phyloP scores from a whole-genome alignment of 2,797 vertebrate species.

The Perodicticus potto region DNA sequence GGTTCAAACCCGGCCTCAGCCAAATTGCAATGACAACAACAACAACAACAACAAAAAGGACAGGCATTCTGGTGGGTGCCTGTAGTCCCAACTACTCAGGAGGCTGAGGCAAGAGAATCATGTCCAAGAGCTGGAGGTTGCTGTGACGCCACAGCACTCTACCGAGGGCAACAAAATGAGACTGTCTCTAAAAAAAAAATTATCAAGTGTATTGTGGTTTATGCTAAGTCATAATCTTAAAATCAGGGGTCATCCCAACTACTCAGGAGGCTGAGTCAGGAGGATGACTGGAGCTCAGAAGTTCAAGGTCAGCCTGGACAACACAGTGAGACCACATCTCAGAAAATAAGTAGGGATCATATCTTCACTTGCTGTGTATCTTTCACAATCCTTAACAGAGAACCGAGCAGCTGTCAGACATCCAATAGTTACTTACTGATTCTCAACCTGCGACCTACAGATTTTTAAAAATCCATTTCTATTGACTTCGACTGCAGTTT shows the following conservation, averaged over 20 bases:
- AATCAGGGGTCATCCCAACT: not conserved
- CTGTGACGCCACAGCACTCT: too few relatives aligned
- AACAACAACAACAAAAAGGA: too few relatives aligned
- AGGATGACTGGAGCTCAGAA: not conserved
- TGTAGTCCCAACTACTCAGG: too few relatives aligned
- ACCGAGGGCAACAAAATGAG: too few relatives aligned
- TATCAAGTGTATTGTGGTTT: conserved; percentile 18
- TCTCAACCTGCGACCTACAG: not conserved
- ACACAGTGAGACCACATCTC: not conserved
- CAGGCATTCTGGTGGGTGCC: too few relatives aligned
- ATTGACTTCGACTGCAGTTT: not conserved
- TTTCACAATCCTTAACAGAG: conserved; percentile 7
- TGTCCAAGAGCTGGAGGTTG: too few relatives aligned
- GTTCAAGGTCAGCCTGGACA: not conserved
- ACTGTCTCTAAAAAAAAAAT: too few relatives aligned
- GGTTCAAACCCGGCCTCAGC: too few relatives aligned
- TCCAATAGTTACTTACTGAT: not conserved
- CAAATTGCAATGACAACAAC: too few relatives aligned
- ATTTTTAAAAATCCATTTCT: conserved; percentile 38
- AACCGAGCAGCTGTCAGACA: not conserved
- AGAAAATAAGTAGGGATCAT: not conserved
- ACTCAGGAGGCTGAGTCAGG: not conserved
- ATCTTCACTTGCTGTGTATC: not conserved
- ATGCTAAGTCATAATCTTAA: not conserved
- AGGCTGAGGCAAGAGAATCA: too few relatives aligned